Percentiles rank a stretch among this genome's conserved stretches.
Evolutionary conservation across 2,113 vertebrate genomes (phyloP).

Genomic region (Mystacornis crossleyi): DNA sequence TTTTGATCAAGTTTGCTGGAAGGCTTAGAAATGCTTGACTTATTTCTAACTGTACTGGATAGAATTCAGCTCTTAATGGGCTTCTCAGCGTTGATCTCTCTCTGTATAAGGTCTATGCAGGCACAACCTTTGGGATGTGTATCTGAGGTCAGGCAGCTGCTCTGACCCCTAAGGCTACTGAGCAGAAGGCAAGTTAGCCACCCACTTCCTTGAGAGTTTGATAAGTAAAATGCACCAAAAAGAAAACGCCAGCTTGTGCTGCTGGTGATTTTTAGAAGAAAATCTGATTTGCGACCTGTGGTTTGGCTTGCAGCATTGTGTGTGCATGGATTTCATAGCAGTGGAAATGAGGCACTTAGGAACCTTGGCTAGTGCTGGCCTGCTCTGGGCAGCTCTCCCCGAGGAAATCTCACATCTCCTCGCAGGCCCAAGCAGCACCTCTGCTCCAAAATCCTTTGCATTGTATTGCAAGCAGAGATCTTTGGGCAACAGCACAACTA

Average conservation of each 20-base stretch:
- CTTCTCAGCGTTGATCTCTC: accelerated
- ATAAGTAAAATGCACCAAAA: background rate
- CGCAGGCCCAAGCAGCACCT: background rate
- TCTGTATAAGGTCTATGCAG: background rate
- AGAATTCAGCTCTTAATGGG: background rate
- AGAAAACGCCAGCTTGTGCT: background rate
- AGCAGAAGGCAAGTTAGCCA: background rate
- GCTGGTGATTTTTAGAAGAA: background rate
- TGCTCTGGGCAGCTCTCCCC: background rate
- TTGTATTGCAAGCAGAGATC: background rate
- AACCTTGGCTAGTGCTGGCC: background rate
- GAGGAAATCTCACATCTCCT: background rate
- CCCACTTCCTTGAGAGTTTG: background rate
- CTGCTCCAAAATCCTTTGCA: background rate
- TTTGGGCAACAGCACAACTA: background rate
- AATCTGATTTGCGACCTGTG: constrained; percentile 6
- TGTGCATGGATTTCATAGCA: background rate
- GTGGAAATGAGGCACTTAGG: background rate
- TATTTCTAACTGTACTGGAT: background rate
- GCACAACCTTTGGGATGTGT: background rate
- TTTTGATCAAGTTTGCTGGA: background rate
- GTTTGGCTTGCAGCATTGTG: background rate
- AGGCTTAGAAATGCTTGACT: background rate
- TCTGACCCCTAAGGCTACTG: background rate
- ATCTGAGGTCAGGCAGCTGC: background rate